Conservation (phyloP, 2,113 vertebrate species). For the Anolis carolinensis region DNA sequence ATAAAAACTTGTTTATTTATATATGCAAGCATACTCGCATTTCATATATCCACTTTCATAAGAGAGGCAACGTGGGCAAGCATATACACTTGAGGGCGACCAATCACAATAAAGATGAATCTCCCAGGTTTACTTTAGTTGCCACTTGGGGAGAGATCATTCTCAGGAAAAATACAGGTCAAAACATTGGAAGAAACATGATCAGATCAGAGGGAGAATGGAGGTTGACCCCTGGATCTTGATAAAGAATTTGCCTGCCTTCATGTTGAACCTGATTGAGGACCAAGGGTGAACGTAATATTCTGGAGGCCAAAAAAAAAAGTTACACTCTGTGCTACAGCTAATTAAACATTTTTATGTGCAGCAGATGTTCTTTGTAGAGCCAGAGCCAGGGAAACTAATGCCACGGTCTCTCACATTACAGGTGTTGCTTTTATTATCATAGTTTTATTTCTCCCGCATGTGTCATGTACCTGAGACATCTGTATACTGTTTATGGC, state of each 20-base stretch:
- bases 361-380: slow-evolving; percentile 50
- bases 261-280: slow-evolving; percentile 19
- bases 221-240: background rate
- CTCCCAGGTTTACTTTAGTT: background rate
- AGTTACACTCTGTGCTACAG: slow-evolving; percentile 34
- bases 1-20: background rate
- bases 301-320: background rate
- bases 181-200: background rate
- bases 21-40: background rate
- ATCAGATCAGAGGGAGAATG: background rate
- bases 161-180: background rate
- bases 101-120: slow-evolving; percentile 3
- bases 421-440: slow-evolving; percentile 40
- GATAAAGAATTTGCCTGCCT: fast-evolving
- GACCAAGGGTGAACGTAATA: slow-evolving; percentile 17
- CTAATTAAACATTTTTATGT: slow-evolving; percentile 40
- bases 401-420: background rate
- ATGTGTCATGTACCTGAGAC: background rate
- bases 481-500: background rate
- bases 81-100: background rate
- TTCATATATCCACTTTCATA: slow-evolving; percentile 13
- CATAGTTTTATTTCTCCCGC: background rate
- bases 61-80: background rate
- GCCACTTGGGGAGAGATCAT: slow-evolving; percentile 30
- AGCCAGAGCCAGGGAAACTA: background rate